Percentiles rank a stretch among this genome's conserved stretches.
Conservation (phyloP, 2,888 invertebrate species). For the Ctenicera cuprea region DNA sequence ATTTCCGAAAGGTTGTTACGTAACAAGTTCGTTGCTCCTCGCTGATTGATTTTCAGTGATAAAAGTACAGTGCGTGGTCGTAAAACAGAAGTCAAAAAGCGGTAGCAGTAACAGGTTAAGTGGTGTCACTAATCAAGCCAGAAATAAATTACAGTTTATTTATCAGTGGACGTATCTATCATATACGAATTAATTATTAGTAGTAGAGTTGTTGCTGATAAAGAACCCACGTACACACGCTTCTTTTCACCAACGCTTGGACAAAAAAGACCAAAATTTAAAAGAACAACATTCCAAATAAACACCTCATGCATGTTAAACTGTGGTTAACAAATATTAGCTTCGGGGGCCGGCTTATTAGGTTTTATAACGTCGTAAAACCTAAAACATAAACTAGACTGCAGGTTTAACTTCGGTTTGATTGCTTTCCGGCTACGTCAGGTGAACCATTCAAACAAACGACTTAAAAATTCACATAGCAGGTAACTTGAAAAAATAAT, state of each 20-base stretch:
- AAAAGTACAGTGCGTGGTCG: conserved; percentile 29
- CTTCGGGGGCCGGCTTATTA: conserved; percentile 45
- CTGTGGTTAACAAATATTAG: conserved; percentile 43
- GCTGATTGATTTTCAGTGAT: conserved; percentile 29
- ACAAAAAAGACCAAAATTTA: conserved; percentile 19
- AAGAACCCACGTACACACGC: conserved; percentile 22
- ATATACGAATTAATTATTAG: conserved; percentile 43
- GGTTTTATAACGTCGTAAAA: conserved; percentile 44
- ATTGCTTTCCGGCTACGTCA: conserved; percentile 35
- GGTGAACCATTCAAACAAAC: conserved; percentile 11
- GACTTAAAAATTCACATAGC: neutral
- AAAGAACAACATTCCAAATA: conserved; percentile 43
- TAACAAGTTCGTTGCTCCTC: conserved; percentile 25
- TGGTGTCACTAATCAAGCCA: conserved; percentile 40
- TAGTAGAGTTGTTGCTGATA: conserved; percentile 36
- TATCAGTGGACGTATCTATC: conserved; percentile 46
- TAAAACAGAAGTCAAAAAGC: conserved; percentile 44
- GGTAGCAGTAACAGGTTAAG: conserved; percentile 40
- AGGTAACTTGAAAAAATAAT: neutral
- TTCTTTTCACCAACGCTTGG: conserved; percentile 2
- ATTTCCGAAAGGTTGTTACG: conserved; percentile 2
- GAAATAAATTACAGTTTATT: conserved; percentile 45
- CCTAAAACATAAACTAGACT: conserved; percentile 39
- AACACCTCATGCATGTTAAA: conserved; percentile 47
- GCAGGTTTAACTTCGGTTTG: conserved; percentile 19